These are phyloP conservation scores for Bimastos eiseni DNA, from an alignment of 2,888 invertebrate genomes.

Conservation along the genomic window DNA sequence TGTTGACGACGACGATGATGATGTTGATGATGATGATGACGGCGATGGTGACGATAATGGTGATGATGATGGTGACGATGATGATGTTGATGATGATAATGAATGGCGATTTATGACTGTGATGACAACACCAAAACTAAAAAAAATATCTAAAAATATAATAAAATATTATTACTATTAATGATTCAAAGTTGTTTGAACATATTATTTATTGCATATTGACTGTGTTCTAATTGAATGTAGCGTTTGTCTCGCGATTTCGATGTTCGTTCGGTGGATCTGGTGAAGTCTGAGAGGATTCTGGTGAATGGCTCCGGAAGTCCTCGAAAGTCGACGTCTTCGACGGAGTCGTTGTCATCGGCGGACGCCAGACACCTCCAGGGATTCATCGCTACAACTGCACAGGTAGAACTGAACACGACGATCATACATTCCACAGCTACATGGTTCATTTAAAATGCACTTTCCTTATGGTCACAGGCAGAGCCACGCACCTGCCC, in stretches of 20 bases:
- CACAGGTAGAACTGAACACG: conserved; percentile 37
- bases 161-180: not conserved
- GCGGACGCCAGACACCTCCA: conserved; percentile 25
- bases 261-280: conserved; percentile 9
- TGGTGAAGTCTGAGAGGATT: conserved; percentile 30
- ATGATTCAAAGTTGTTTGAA: not conserved
- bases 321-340: conserved; percentile 28
- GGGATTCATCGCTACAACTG: conserved; percentile 42
- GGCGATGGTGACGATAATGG: not conserved
- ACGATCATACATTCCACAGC: no score
- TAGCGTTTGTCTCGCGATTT: conserved; percentile 23
- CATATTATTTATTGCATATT: not conserved
- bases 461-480: no score
- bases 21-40: conserved; percentile 18
- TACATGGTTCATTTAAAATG: no score
- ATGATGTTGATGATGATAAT: not conserved
- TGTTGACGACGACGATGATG: conserved; percentile 15
- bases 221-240: not conserved
- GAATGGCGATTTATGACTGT: no score
- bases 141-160: not conserved
- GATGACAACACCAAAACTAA: not conserved
- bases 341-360: not conserved
- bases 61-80: not conserved
- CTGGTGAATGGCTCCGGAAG: conserved; percentile 33
- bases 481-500: no score